Evolutionary conservation across 2,888 invertebrate genomes (phyloP).

Genomic region (Homarus gammarus): DNA sequence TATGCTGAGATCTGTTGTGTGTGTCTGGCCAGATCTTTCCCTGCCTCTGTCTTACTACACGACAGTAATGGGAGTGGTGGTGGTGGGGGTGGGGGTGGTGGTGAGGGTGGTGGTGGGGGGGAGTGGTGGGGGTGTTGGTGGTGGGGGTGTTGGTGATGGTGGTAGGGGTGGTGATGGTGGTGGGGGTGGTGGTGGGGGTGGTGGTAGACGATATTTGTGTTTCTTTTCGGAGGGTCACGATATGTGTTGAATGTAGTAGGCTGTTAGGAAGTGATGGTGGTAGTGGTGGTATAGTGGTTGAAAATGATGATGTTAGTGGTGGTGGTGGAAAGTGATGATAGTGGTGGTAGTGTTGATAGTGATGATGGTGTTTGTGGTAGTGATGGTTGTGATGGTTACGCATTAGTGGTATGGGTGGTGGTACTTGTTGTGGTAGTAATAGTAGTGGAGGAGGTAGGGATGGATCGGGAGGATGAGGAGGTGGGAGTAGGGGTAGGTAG

Average conservation of each 20-base stretch:
- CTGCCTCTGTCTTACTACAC: background rate
- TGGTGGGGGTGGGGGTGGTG: no score
- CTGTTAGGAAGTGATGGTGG: background rate
- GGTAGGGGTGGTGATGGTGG: no score
- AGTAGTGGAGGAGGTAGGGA: no score
- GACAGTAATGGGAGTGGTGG: conserved; percentile 8
- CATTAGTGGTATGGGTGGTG: background rate
- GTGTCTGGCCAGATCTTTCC: background rate
- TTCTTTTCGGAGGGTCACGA: background rate
- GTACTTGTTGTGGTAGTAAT: no score
- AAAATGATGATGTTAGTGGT: background rate
- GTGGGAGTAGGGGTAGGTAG: no score
- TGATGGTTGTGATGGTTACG: background rate
- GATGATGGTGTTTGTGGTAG: background rate
- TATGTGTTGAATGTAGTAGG: background rate
- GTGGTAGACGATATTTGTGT: background rate
- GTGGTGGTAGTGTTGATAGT: background rate
- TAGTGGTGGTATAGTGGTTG: background rate
- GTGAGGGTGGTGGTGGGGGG: no score
- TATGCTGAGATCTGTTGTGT: background rate
- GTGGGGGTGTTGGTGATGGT: no score
- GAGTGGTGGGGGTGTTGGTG: no score
- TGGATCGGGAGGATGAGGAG: no score
- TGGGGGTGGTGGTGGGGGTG: no score
- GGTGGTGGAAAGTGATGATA: background rate